These are phyloP conservation scores for Labia minor DNA, from an alignment of 2,888 invertebrate genomes.

Conservation along the genomic window DNA sequence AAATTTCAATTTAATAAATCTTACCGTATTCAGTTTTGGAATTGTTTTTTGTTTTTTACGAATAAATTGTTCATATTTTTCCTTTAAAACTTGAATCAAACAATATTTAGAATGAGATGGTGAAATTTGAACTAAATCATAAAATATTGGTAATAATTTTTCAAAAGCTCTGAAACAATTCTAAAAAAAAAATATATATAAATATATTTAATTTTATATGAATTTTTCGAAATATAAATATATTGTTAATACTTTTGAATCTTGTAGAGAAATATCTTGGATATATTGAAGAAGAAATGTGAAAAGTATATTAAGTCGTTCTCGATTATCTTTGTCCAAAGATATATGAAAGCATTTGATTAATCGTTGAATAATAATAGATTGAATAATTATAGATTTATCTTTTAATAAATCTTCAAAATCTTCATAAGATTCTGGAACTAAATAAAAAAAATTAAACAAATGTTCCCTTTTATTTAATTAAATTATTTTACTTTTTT, in stretches of 20 bases:
- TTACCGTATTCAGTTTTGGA: conserved; percentile 51
- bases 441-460: conserved; percentile 31
- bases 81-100: conserved; percentile 56
- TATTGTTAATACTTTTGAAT: conserved; percentile 27
- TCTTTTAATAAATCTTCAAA: conserved; percentile 50
- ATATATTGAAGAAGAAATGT: conserved; percentile 66
- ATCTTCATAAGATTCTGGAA: conserved; percentile 52
- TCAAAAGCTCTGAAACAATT: conserved; percentile 30
- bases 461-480: no score
- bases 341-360: conserved; percentile 82
- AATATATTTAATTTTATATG: no score
- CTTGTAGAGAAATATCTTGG: conserved; percentile 50
- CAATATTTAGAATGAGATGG: conserved; percentile 55
- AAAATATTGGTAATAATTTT: conserved; percentile 40
- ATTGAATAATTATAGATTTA: conserved; percentile 53
- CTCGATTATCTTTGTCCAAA: conserved; percentile 64
- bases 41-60: conserved; percentile 44
- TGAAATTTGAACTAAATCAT: conserved; percentile 59
- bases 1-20: conserved; percentile 21
- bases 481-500: not conserved
- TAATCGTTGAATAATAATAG: conserved; percentile 63
- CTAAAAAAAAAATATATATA: conserved; percentile 24
- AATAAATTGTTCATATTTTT: conserved; percentile 55
- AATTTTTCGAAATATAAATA: conserved; percentile 16
- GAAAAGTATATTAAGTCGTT: conserved; percentile 60